These are phyloP conservation scores for Platycheirus rosarum DNA, from an alignment of 2,888 invertebrate genomes.

Conservation along the genomic window DNA sequence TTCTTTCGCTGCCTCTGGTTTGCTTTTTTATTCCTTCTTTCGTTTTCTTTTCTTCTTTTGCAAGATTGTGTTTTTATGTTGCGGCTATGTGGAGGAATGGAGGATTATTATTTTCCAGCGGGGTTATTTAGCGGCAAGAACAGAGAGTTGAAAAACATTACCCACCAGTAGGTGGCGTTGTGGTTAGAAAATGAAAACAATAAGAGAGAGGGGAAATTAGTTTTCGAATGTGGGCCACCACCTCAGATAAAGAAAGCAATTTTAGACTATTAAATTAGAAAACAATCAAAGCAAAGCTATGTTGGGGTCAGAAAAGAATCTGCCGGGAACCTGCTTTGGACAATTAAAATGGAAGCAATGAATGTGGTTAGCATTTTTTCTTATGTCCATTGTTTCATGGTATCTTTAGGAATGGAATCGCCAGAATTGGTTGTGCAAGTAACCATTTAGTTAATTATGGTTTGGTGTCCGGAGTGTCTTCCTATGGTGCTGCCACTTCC, in stretches of 20 bases:
- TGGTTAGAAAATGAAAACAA: constrained; percentile 1
- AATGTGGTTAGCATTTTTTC: constrained; percentile 42
- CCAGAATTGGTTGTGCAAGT: constrained; percentile 34
- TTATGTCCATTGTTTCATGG: background rate
- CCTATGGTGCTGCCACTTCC: constrained; percentile 45
- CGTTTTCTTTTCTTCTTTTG: constrained; percentile 40
- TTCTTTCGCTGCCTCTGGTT: constrained; percentile 23
- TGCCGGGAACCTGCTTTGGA: constrained; percentile 23
- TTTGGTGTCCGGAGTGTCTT: constrained; percentile 16
- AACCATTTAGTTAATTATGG: constrained; percentile 49
- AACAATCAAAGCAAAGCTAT: background rate
- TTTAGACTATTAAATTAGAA: constrained; percentile 42
- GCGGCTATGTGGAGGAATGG: constrained; percentile 4
- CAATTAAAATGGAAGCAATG: constrained; percentile 11
- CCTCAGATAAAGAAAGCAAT: constrained; percentile 15
- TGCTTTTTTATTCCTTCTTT: constrained; percentile 21
- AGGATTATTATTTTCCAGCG: constrained; percentile 14
- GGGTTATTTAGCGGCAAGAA: constrained; percentile 64
- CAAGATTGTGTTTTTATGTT: background rate
- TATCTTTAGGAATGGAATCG: background rate
- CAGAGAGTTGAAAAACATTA: constrained; percentile 28
- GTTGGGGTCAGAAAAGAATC: constrained; percentile 20
- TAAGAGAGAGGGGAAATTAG: constrained; percentile 18
- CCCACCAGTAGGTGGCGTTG: constrained; percentile 9
- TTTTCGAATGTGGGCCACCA: constrained; percentile 53